Base-by-base conservation (phyloP, 2,888 invertebrate species). In the Amphiduros pacificus region DNA sequence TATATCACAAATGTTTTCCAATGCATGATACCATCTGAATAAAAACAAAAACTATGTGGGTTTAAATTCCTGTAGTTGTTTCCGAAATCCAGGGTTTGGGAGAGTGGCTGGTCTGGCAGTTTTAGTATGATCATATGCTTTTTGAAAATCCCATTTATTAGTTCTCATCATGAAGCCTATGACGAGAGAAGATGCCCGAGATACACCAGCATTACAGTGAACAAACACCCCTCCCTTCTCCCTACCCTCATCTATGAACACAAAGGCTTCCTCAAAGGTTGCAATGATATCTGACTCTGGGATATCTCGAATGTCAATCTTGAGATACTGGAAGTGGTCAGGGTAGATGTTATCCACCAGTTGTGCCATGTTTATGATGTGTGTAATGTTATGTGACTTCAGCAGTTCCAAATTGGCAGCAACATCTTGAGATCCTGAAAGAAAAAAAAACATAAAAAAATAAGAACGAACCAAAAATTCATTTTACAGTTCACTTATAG, bases 131-230 rank as follows among this genome's bases (percentile, higher is more conserved):
- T 85, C 77, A 68, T 87, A 89, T 0, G 93, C 92, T 17, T 87
- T 85, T 4, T 86, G 82, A 79, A 87, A 93, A 27, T 74, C 71
- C 82, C 89, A 85, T 5, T 68, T 62, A 24, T 78, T 65, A 1
- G 61, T 70, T 44, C 74, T 74, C 85, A 95, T 94, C 57, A 95
- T 83, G 82, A 91, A 95, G 6, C 88, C 91, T 57, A 94, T 90
- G 0, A 90, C 88, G 26, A 94, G 85, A 63, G 90, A 87, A 0
- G 93, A 87, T 2, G 94, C 90, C 11, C 95, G 85, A 0, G 94
- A 95, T 0, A 94, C 89, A 0, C 95, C 95, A 28, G 94, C 94
- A 82, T 94, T 95, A 77, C 95, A 95, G 82, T 95, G 94, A 1
- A 95, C 88, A 67, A 93, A 84, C 55, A 93, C 85, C 76, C 87